Evolutionary conservation across 2,888 invertebrate species (phyloP).

Genomic region (Pherbina coryleti): DNA sequence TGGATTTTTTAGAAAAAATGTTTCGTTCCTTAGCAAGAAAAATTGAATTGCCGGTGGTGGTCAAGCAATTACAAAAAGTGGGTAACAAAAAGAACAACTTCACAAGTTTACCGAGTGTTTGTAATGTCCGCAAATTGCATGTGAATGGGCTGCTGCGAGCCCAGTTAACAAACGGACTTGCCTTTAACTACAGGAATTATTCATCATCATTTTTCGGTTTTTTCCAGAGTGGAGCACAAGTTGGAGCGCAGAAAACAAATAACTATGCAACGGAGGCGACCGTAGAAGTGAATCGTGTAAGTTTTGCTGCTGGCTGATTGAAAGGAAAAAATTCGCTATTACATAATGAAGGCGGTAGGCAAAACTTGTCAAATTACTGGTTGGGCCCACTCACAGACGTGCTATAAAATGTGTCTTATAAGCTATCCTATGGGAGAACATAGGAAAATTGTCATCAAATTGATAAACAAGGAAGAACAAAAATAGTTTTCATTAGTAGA

Average conservation of each 20-base stretch:
- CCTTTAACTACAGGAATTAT: slow-evolving; percentile 53
- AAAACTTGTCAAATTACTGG: neutral
- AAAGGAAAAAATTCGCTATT: slow-evolving; percentile 7
- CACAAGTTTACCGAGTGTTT: slow-evolving; percentile 44
- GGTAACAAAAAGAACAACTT: slow-evolving; percentile 52
- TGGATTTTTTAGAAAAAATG: slow-evolving; percentile 56
- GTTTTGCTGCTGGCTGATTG: slow-evolving; percentile 41
- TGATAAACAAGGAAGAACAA: neutral
- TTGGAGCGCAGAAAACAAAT: slow-evolving; percentile 63
- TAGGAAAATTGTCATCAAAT: neutral
- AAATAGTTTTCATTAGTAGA: neutral
- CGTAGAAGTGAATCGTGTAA: slow-evolving; percentile 68
- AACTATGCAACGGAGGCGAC: slow-evolving; percentile 70
- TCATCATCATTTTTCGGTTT: slow-evolving; percentile 67
- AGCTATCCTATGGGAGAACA: neutral
- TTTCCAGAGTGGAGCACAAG: slow-evolving; percentile 64
- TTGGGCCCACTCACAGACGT: neutral
- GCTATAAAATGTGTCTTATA: neutral
- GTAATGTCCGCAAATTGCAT: slow-evolving; percentile 19
- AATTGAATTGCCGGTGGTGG: slow-evolving; percentile 61
- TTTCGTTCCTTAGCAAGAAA: slow-evolving; percentile 61
- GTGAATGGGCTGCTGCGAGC: neutral
- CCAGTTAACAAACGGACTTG: neutral
- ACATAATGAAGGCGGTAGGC: slow-evolving; percentile 24
- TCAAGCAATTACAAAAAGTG: slow-evolving; percentile 66